Base-by-base conservation (phyloP, 1,140 invertebrate genomes). In the Diachasma alloeum region DNA sequence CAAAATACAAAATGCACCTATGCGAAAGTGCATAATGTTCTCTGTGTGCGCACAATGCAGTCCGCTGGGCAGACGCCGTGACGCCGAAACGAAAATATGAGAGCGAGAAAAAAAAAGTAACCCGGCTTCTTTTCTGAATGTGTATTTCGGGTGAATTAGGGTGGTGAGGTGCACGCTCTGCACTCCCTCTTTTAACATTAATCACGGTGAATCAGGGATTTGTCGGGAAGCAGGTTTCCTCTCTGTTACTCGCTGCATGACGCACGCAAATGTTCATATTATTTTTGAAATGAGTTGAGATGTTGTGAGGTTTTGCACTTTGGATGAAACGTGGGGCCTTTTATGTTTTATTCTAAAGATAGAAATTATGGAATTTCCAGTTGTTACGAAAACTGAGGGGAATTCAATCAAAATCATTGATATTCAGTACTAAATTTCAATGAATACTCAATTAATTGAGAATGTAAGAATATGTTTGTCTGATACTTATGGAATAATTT, bases 1-100 rank as follows among this genome's bases (percentile, higher is more conserved):
- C 76, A 80, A 70, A 75, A 56, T 68, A 48, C 48, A 36, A 74
- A 75, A 75, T 72, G 70, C 68, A 70, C 19, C 31, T 48, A 42
- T 56, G 68, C 15, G 56, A 9, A 17, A n/a, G 15, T 46, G 66
- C 63, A 68, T 70, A 63, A 46, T 71, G 77, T 39, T n/a, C 11
- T 36, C 15, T 39, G 66, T 79, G 67, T 48, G 76, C 48, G 37
- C 70, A 81, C 82, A 86, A 85, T 83, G 81, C 83, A 83, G 83
- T 82, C 82, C 78, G 76, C 59, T 66, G 79, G 76, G 81, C 82
- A 85, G 83, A 83, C 80, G 82, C 81, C 83, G 83, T 85, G 83
- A 86, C 83, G 81, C 81, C 82, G 70, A 85, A 85, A 83, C 19
- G 56, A 31, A 44, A 36, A 39, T 66, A 69, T 72, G 19, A 46